Conservation (phyloP, 2,113 vertebrate genomes). For the Condylura cristata region DNA sequence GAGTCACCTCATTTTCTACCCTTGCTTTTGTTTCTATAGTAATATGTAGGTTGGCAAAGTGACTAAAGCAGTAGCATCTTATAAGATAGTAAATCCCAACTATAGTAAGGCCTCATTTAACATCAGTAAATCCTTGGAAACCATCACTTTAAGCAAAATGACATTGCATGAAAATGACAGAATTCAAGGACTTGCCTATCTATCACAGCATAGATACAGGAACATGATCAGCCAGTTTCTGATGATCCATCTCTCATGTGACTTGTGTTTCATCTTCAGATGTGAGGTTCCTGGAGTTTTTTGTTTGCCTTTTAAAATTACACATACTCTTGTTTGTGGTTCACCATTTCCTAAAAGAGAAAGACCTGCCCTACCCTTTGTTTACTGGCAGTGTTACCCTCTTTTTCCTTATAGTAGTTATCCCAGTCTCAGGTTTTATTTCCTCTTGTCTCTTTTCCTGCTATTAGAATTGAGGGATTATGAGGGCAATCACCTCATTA, state of each 20-base stretch:
- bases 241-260: background rate
- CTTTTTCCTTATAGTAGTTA: background rate
- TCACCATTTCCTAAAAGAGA: background rate
- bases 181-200: too few relatives aligned
- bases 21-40: constrained; percentile 38
- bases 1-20: constrained; percentile 11
- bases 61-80: background rate
- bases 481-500: background rate
- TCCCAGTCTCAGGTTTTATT: background rate
- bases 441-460: background rate
- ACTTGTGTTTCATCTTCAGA: background rate
- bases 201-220: background rate
- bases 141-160: background rate
- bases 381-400: too few relatives aligned
- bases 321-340: background rate
- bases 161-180: background rate
- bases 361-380: too few relatives aligned
- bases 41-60: constrained; percentile 15
- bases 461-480: background rate
- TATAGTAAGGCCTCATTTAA: background rate
- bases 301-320: background rate
- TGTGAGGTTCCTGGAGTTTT: background rate
- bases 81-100: background rate
- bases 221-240: background rate
- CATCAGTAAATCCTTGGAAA: background rate